phyloP scores from a whole-genome alignment of 2,888 invertebrate genomes.

The Drosophila heteroneura region DNA sequence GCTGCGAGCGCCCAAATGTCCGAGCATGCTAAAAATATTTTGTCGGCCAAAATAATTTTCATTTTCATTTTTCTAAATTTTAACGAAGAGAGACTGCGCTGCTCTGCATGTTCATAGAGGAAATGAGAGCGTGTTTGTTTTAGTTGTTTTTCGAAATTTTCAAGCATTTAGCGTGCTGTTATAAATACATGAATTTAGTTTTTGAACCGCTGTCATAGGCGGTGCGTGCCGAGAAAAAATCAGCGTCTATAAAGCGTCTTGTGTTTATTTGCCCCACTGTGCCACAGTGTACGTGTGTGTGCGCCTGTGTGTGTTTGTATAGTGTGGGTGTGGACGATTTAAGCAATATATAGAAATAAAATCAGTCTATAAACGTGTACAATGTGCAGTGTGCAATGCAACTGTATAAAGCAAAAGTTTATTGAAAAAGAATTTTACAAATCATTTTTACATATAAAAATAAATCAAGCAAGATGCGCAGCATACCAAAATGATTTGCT shows the following conservation, averaged over 20 bases:
- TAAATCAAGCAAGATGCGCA: conserved; percentile 51
- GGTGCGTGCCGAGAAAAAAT: conserved; percentile 61
- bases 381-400: conserved; percentile 39
- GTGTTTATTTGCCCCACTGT: conserved; percentile 44
- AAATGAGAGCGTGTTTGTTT: conserved; percentile 19
- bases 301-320: conserved; percentile 7
- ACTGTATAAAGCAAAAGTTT: conserved; percentile 38
- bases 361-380: conserved; percentile 35
- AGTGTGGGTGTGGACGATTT: conserved; percentile 55
- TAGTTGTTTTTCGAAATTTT: conserved; percentile 57
- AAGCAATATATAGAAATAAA: conserved; percentile 28
- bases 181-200: conserved; percentile 79
- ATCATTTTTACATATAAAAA: conserved; percentile 27
- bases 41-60: conserved; percentile 77
- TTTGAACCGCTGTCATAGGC: conserved; percentile 78
- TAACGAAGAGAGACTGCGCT: conserved; percentile 23
- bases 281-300: conserved; percentile 25
- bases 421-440: conserved; percentile 19
- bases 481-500: conserved; percentile 32
- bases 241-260: conserved; percentile 25
- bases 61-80: conserved; percentile 64
- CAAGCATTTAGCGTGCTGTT: conserved; percentile 67
- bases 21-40: conserved; percentile 72
- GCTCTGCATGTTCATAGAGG: conserved; percentile 5
- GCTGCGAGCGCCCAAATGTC: conserved; percentile 32